Evolutionary conservation across 2,888 invertebrate genomes (phyloP).

Genomic region (Agrypnus murinus): DNA sequence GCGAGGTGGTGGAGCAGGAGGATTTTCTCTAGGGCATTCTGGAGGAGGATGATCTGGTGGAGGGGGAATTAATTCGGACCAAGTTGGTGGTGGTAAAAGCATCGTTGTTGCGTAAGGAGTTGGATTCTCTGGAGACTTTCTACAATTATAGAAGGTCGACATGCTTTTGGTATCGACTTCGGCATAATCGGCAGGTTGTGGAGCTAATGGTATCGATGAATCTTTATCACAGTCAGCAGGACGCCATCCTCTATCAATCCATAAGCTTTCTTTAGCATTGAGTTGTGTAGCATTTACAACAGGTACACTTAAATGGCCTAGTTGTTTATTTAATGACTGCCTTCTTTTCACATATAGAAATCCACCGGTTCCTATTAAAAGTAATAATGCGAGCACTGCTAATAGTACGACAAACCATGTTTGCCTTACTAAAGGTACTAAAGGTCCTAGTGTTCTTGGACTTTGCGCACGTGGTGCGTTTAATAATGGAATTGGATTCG

Average conservation of each 20-base stretch:
- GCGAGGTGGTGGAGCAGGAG: constrained; percentile 67
- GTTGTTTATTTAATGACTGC: constrained; percentile 75
- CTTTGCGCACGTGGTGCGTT: constrained; percentile 76
- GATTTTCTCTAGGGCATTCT: constrained; percentile 70
- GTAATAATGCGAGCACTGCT: constrained; percentile 74
- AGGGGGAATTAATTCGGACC: constrained; percentile 76
- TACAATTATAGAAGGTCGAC: constrained; percentile 82
- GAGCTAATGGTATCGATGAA: constrained; percentile 77
- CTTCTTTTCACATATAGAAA: constrained; percentile 75
- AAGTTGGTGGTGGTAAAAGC: constrained; percentile 72
- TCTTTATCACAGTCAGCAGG: constrained; percentile 79
- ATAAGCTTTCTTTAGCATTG: constrained; percentile 77
- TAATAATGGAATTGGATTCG: constrained; percentile 82
- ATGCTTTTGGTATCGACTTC: constrained; percentile 79
- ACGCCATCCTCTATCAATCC: constrained; percentile 83
- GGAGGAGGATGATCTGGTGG: constrained; percentile 78
- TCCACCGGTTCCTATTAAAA: constrained; percentile 70
- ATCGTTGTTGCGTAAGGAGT: constrained; percentile 86
- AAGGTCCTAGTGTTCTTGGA: constrained; percentile 68
- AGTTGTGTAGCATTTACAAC: constrained; percentile 70
- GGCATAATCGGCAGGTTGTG: constrained; percentile 77
- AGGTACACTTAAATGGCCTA: constrained; percentile 79
- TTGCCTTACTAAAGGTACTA: constrained; percentile 75
- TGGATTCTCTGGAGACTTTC: constrained; percentile 79
- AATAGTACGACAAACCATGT: constrained; percentile 84